Percentiles rank a stretch among this genome's conserved stretches.
Conservation (phyloP, 1,140 invertebrate species). For the Trichonephila clavata region DNA sequence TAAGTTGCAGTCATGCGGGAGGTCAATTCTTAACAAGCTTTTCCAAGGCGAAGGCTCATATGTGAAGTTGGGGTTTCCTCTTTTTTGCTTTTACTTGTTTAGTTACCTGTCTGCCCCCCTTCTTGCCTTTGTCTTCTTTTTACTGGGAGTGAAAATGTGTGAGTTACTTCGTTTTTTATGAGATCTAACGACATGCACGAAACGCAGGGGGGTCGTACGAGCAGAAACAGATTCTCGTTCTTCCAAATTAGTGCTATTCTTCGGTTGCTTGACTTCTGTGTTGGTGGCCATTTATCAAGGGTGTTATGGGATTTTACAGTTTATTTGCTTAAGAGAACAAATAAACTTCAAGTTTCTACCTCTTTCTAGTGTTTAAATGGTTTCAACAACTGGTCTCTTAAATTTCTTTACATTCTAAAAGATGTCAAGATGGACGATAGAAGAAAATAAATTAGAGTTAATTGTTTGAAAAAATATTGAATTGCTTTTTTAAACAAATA, state of each 20-base stretch:
- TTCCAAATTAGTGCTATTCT: conserved; percentile 44
- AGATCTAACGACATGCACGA: conserved; percentile 44
- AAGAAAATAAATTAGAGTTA: no score
- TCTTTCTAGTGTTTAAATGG: no score
- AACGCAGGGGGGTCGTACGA: neutral
- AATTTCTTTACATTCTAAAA: no score
- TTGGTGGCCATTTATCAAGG: neutral
- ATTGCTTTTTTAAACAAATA: no score
- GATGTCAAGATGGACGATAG: no score
- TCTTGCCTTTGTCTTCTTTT: neutral
- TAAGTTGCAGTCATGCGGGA: conserved; percentile 43
- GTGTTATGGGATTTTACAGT: neutral
- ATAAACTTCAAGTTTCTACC: no score
- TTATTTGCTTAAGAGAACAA: neutral
- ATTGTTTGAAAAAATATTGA: no score
- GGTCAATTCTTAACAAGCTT: conserved; percentile 71
- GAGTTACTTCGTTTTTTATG: conserved; percentile 50
- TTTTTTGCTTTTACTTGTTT: neutral
- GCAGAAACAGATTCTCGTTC: neutral
- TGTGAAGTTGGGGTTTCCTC: neutral
- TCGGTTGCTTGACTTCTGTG: conserved; percentile 19
- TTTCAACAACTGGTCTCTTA: no score
- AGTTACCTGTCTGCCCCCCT: neutral
- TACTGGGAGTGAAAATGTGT: conserved; percentile 30
- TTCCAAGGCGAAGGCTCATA: conserved; percentile 18